These are phyloP conservation scores for Idaea biselata DNA, from an alignment of 2,888 invertebrate genomes.

Conservation along the genomic window DNA sequence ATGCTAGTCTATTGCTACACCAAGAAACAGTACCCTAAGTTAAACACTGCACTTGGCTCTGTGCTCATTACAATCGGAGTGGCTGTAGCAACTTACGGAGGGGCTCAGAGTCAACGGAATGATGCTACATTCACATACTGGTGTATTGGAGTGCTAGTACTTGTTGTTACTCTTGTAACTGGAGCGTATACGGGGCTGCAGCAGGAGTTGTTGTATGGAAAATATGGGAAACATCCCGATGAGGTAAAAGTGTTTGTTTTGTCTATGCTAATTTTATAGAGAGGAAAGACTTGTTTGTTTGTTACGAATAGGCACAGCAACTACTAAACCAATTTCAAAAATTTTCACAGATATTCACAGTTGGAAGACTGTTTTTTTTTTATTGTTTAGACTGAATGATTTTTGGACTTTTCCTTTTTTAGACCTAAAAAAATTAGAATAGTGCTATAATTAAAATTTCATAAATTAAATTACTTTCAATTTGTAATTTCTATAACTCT, in stretches of 20 bases:
- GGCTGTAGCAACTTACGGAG: slow-evolving; percentile 65
- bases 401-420: no score
- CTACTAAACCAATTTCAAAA: background rate
- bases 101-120: slow-evolving; percentile 54
- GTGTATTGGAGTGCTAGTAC: slow-evolving; percentile 63
- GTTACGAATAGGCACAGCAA: background rate
- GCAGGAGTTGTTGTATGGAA: slow-evolving; percentile 64
- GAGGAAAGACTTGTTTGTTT: background rate
- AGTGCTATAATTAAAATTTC: no score
- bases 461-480: no score
- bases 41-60: slow-evolving; percentile 60
- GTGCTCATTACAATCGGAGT: slow-evolving; percentile 64
- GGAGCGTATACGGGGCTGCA: slow-evolving; percentile 71
- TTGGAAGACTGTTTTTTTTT: no score
- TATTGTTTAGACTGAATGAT: no score
- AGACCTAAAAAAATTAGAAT: no score
- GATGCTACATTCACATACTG: slow-evolving; percentile 59
- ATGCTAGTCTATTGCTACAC: slow-evolving; percentile 67
- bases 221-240: slow-evolving; percentile 71
- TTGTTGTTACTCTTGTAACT: slow-evolving; percentile 56
- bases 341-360: no score
- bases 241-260: slow-evolving; percentile 46
- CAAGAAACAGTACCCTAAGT: slow-evolving; percentile 55
- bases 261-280: background rate
- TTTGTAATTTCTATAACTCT: no score